phyloP scores from a whole-genome alignment of 2,888 invertebrate genomes.

The Eupithecia centaureata region DNA sequence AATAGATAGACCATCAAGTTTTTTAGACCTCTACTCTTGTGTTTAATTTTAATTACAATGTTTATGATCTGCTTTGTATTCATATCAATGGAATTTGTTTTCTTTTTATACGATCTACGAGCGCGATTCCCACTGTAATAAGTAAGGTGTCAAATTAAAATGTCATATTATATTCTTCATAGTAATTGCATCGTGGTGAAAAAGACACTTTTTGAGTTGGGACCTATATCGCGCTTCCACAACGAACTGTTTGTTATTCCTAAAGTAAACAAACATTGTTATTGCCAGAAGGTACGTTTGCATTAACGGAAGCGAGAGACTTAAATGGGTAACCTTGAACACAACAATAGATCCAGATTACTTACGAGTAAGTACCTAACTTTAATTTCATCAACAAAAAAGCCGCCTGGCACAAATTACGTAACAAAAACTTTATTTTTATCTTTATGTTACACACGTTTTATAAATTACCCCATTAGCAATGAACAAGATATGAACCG shows the following conservation, averaged over 20 bases:
- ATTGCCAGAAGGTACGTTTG: slow-evolving; percentile 16
- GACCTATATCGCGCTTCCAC: neutral
- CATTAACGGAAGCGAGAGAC: slow-evolving; percentile 67
- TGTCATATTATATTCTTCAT: neutral
- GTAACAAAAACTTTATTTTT: slow-evolving; percentile 49
- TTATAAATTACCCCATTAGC: slow-evolving; percentile 49
- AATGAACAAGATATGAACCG: slow-evolving; percentile 21
- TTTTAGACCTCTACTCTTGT: neutral
- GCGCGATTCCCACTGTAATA: neutral
- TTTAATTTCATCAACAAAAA: slow-evolving; percentile 64
- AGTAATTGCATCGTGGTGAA: neutral
- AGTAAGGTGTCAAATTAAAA: neutral
- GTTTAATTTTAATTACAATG: neutral
- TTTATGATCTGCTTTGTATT: neutral
- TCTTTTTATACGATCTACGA: neutral
- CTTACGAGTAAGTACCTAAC: slow-evolving; percentile 42
- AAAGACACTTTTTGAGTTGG: neutral
- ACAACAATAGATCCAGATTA: slow-evolving; percentile 57
- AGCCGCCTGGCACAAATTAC: slow-evolving; percentile 61
- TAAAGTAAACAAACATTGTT: slow-evolving; percentile 26
- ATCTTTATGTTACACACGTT: slow-evolving; percentile 43
- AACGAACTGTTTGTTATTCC: slow-evolving; percentile 26
- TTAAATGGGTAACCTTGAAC: slow-evolving; percentile 77
- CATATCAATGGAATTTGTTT: neutral
- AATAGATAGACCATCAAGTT: neutral